Percentiles rank a stretch among this genome's conserved stretches.
Conservation (phyloP, 2,113 vertebrate genomes). For the Lanius collurio region DNA sequence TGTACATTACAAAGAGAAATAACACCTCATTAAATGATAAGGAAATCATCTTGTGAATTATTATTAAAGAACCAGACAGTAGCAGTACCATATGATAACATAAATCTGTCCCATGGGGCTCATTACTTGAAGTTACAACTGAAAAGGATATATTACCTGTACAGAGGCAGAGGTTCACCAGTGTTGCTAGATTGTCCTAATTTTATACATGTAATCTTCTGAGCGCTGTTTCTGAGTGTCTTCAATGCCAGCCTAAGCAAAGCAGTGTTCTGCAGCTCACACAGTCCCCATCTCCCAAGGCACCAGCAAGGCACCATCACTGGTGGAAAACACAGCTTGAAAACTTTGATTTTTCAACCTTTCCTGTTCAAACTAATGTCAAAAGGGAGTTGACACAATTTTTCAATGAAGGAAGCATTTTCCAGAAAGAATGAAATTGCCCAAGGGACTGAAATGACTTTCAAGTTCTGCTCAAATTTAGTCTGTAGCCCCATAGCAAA, state of each 20-base stretch:
- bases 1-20: not conserved
- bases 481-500: not conserved
- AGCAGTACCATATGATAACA: not conserved
- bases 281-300: not conserved
- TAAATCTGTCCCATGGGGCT: not conserved
- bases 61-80: not conserved
- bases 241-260: not conserved
- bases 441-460: not conserved
- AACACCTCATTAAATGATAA: not conserved
- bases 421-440: not conserved
- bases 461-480: not conserved
- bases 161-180: not conserved
- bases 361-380: not conserved
- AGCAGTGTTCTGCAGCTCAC: not conserved
- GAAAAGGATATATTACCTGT: not conserved
- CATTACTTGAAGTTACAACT: not conserved
- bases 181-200: not conserved
- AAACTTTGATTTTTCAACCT: not conserved
- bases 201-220: not conserved
- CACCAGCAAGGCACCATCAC: not conserved
- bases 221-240: not conserved
- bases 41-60: not conserved
- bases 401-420: not conserved
- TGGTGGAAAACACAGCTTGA: not conserved
- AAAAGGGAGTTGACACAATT: not conserved